A percentile compares a stretch with the other conserved stretches of the same genome.
Conservation (phyloP, 1,140 invertebrate genomes). For the Choristoneura fumiferana region DNA sequence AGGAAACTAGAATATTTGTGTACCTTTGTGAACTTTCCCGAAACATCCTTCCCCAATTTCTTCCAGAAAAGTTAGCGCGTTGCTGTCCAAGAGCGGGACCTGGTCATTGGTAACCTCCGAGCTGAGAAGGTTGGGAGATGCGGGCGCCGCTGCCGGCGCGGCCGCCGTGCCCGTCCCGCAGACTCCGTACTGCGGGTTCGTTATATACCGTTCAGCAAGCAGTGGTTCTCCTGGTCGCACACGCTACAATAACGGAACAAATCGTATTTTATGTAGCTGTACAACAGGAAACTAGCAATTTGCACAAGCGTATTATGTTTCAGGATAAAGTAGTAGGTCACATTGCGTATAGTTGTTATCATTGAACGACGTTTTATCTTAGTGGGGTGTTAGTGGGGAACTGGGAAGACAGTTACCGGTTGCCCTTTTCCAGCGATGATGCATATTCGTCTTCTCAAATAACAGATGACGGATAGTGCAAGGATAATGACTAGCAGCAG, state of each 20-base stretch:
- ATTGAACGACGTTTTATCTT: not conserved
- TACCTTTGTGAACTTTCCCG: slow-evolving; percentile 95
- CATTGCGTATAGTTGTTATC: too few species aligned
- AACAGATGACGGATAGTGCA: slow-evolving; percentile 42
- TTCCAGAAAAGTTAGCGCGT: slow-evolving; percentile 84
- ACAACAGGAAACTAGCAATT: slow-evolving; percentile 21
- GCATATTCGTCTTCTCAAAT: slow-evolving; percentile 54
- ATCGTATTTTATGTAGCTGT: slow-evolving; percentile 33
- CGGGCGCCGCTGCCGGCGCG: slow-evolving; percentile 19
- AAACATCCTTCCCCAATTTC: slow-evolving; percentile 95
- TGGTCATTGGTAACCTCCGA: slow-evolving; percentile 62
- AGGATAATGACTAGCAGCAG: slow-evolving; percentile 43
- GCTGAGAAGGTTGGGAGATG: slow-evolving; percentile 26
- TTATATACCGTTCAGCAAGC: slow-evolving; percentile 85
- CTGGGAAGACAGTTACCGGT: slow-evolving; percentile 66
- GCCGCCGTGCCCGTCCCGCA: slow-evolving; percentile 64
- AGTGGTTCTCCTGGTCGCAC: slow-evolving; percentile 79
- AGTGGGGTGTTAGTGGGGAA: too few species aligned
- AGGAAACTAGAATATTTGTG: too few species aligned
- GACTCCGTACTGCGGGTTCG: slow-evolving; percentile 87
- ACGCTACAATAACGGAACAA: slow-evolving; percentile 60
- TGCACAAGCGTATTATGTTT: not conserved
- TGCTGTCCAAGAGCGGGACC: slow-evolving; percentile 81
- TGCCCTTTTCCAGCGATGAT: slow-evolving; percentile 60
- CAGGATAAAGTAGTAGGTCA: too few species aligned